phyloP scores from a whole-genome alignment of 2,113 vertebrate species.

The Rattus rattus region DNA sequence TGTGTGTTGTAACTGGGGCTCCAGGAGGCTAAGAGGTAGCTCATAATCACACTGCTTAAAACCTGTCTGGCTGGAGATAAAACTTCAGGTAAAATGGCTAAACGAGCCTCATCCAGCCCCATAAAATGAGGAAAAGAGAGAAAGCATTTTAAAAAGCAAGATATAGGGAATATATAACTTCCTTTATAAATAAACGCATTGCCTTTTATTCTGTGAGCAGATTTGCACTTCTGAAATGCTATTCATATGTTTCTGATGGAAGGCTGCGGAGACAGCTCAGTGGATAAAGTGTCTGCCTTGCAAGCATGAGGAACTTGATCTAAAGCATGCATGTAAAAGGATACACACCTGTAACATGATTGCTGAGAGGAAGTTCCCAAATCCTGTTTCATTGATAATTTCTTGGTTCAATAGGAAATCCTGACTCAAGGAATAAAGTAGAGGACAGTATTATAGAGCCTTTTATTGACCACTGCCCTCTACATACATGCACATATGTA shows the following conservation, averaged over 20 bases:
- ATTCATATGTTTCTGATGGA: neutral
- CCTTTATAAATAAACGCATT: neutral
- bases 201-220: neutral
- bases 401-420: neutral
- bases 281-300: neutral
- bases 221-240: neutral
- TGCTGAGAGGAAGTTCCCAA: neutral
- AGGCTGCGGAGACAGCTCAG: neutral
- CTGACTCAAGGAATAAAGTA: neutral
- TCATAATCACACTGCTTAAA: neutral
- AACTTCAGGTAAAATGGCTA: neutral
- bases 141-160: neutral
- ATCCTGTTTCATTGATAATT: neutral
- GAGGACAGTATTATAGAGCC: too few relatives aligned
- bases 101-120: neutral
- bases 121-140: neutral
- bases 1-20: neutral
- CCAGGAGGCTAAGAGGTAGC: neutral
- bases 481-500: neutral
- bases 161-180: neutral
- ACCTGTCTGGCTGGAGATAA: neutral
- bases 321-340: neutral
- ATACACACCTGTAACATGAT: too few relatives aligned
- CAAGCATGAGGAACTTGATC: neutral
- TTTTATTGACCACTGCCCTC: neutral